Evolutionary conservation across 2,888 invertebrate genomes (phyloP), one percentile per base, ranked within the genome.

Genomic region (Eupelmus urozonus): DNA sequence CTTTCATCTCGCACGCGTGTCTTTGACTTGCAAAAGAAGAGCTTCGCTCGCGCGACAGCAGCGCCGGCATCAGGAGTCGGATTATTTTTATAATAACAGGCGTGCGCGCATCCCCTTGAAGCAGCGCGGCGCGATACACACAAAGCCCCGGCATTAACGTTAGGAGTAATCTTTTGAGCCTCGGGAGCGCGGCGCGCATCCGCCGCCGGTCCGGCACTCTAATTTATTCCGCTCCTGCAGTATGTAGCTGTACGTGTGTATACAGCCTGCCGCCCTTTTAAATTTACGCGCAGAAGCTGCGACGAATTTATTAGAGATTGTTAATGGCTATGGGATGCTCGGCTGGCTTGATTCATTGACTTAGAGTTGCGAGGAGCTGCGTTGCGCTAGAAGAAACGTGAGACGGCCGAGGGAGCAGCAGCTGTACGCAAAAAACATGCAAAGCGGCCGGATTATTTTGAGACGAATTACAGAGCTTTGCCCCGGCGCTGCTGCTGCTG

Each of bases 111-210:
- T 49, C 66, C 81, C 77, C 51, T 69, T 76, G 76, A 76, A 79
- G 63, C 78, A 13, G 20, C 65, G 0, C 16, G 34, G 23, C 34
- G 75, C 57, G 25, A 62, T 76, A 45, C 45, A 45, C 16, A 81
- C 80, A 81, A 84, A 83, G 83, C 82, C 82, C 78, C 25, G 81
- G 83, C 77, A 83, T 82, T 81, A 83, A 81, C 81, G 80, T 81
- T 66, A 74, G 78, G 74, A 80, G 80, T 83, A 84, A 84, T 84
- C 83, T 81, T 82, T 84, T 83, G 82, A 83, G 81, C 80, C 81
- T 78, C 75, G 81, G 81, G 40, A n/a, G n/a, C n/a, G n/a, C n/a
- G n/a, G n/a, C n/a, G n/a, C n/a, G 82, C 81, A 78, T 34, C 66
- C 69, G 42, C 75, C 76, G 78, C 29, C 76, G 69, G 66, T 65